Percentiles rank a stretch among this genome's conserved stretches.
phyloP scores from a whole-genome alignment of 2,888 invertebrate genomes.

The Eretmocerus hayati region DNA sequence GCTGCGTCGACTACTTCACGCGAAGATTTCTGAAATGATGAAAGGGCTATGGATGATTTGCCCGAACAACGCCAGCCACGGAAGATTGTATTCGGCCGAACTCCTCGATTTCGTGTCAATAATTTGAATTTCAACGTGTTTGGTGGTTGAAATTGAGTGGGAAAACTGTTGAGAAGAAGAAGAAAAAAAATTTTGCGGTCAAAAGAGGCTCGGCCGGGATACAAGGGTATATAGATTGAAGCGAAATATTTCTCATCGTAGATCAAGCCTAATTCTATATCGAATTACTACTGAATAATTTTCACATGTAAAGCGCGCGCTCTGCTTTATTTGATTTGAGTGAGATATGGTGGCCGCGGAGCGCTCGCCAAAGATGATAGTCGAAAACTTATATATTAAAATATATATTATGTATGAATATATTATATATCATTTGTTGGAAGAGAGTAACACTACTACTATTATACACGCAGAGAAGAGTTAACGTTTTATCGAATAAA shows the following conservation, averaged over 20 bases:
- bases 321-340: slow-evolving; percentile 2
- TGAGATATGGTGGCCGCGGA: background rate
- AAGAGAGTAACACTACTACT: slow-evolving; percentile 38
- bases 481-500: slow-evolving; percentile 44
- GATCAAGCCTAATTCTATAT: slow-evolving; percentile 35
- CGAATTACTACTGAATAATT: slow-evolving; percentile 21
- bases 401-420: too few species aligned
- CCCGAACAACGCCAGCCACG: slow-evolving; percentile 14
- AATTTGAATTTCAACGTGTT: too few species aligned
- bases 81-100: too few species aligned
- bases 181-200: background rate
- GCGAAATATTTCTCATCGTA: slow-evolving; percentile 38
- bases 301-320: slow-evolving; percentile 25
- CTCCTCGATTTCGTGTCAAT: too few species aligned
- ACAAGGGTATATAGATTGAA: slow-evolving; percentile 46
- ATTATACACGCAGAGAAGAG: slow-evolving; percentile 35
- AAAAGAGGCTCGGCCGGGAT: slow-evolving; percentile 36
- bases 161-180: slow-evolving; percentile 15
- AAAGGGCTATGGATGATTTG: background rate
- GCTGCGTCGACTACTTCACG: slow-evolving; percentile 32
- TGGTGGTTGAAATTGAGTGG: too few species aligned
- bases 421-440: slow-evolving; percentile 47
- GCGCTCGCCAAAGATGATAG: slow-evolving; percentile 9
- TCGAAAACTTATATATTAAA: slow-evolving; percentile 27
- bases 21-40: slow-evolving; percentile 14